phyloP scores from a whole-genome alignment of 2,113 vertebrate species.

The Rhinopomastus cyanomelas region DNA sequence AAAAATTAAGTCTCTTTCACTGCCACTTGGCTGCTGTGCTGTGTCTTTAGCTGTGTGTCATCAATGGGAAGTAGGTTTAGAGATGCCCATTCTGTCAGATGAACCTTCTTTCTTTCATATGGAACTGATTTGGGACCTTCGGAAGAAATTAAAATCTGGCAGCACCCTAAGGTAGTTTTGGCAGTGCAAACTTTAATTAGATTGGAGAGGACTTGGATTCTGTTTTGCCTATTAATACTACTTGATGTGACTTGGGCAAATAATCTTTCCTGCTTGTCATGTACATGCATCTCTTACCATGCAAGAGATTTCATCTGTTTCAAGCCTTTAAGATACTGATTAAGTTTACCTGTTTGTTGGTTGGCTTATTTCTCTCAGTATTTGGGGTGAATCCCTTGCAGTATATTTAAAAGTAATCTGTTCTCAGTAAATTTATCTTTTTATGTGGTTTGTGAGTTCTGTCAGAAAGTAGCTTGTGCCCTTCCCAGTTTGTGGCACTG shows the following conservation, averaged over 20 bases:
- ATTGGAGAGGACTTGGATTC: background rate
- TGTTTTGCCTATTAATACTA: background rate
- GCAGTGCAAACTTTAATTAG: background rate
- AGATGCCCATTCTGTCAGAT: background rate
- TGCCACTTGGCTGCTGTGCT: background rate
- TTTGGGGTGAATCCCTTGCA: background rate
- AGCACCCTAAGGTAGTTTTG: background rate
- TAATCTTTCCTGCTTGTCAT: background rate
- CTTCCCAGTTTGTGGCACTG: background rate
- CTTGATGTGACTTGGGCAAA: background rate
- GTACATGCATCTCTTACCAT: no score
- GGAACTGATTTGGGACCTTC: background rate
- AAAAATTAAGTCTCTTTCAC: background rate
- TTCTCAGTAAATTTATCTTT: no score
- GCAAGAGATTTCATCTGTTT: background rate
- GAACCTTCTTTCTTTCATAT: background rate
- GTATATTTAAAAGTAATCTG: background rate
- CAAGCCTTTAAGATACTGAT: background rate
- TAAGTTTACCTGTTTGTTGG: background rate
- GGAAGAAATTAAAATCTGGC: background rate
- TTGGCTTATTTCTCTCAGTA: background rate
- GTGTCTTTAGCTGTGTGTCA: background rate
- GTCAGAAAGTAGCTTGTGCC: background rate
- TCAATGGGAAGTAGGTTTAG: background rate
- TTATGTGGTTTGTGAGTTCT: background rate